phyloP scores from a whole-genome alignment of 2,113 vertebrate species.

The Synodontis membranacea region DNA sequence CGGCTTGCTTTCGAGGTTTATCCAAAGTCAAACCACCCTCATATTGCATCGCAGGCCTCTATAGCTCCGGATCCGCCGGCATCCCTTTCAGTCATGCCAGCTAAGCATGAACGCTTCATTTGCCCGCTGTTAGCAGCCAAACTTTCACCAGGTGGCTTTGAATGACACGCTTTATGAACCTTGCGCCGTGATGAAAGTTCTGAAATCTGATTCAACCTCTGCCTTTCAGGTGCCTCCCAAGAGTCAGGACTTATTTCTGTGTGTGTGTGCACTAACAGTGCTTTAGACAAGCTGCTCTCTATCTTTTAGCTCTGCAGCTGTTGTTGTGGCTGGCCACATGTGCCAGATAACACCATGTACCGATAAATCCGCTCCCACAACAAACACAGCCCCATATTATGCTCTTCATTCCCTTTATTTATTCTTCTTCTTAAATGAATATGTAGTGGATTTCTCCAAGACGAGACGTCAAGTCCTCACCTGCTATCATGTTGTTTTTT shows the following conservation, averaged over 20 bases:
- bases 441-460: slow-evolving; percentile 59
- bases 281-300: slow-evolving; percentile 23
- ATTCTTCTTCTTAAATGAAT: slow-evolving; percentile 35
- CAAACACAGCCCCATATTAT: slow-evolving; percentile 37
- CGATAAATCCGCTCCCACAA: slow-evolving; percentile 53
- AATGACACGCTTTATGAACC: slow-evolving; percentile 36
- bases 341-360: slow-evolving; percentile 24
- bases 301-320: slow-evolving; percentile 55
- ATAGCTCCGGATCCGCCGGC: slow-evolving; percentile 40
- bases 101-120: slow-evolving; percentile 36
- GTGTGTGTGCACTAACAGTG: not conserved
- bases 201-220: slow-evolving; percentile 15
- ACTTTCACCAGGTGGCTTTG: slow-evolving; percentile 48
- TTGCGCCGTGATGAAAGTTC: slow-evolving; percentile 25
- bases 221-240: slow-evolving; percentile 1
- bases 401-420: slow-evolving; percentile 31
- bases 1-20: slow-evolving; percentile 20
- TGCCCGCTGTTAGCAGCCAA: slow-evolving; percentile 39
- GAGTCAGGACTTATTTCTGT: not conserved
- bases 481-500: slow-evolving; percentile 57
- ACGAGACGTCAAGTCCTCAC: slow-evolving; percentile 41
- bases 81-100: slow-evolving; percentile 45
- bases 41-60: slow-evolving; percentile 33
- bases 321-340: slow-evolving; percentile 50
- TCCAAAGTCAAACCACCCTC: slow-evolving; percentile 39